Evolutionary conservation across 2,113 vertebrate genomes (phyloP).

Genomic region (Chauna torquata): DNA sequence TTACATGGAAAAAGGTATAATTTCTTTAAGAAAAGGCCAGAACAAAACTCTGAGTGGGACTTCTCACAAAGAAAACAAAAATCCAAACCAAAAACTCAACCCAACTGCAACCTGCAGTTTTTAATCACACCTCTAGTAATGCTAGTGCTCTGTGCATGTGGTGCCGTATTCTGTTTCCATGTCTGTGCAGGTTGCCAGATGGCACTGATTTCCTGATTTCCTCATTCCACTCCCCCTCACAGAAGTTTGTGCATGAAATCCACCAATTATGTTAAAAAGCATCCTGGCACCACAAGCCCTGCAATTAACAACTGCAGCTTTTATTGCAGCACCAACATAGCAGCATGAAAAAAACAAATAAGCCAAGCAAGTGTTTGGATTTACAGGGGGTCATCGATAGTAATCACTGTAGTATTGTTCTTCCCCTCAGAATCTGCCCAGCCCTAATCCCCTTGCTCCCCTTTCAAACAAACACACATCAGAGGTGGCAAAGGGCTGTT

Average conservation of each 20-base stretch:
- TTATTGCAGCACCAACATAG: conserved; percentile 57
- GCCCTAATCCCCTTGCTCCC: conserved; percentile 29
- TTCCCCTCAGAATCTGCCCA: background rate
- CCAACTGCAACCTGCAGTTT: background rate
- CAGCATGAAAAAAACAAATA: conserved; percentile 56
- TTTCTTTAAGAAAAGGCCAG: background rate
- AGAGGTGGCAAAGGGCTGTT: background rate
- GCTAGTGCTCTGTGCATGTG: background rate
- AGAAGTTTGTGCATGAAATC: conserved; percentile 62
- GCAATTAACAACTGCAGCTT: conserved; percentile 61
- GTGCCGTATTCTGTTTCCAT: background rate
- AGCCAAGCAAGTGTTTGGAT: conserved; percentile 43
- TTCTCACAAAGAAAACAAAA: background rate
- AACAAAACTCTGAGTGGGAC: background rate
- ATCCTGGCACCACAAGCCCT: conserved; percentile 53
- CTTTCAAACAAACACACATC: background rate
- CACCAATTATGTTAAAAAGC: conserved; percentile 60
- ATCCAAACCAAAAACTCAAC: background rate
- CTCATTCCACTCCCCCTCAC: conserved; percentile 45
- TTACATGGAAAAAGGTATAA: background rate
- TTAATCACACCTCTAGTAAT: background rate
- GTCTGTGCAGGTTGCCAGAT: conserved; percentile 47
- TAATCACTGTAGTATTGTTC: conserved; percentile 21
- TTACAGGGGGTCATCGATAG: conserved; percentile 45
- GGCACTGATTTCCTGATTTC: conserved; percentile 28